These are phyloP conservation scores for Cryptotermes secundus DNA, from an alignment of 1,140 invertebrate genomes.

Conservation along the genomic window DNA sequence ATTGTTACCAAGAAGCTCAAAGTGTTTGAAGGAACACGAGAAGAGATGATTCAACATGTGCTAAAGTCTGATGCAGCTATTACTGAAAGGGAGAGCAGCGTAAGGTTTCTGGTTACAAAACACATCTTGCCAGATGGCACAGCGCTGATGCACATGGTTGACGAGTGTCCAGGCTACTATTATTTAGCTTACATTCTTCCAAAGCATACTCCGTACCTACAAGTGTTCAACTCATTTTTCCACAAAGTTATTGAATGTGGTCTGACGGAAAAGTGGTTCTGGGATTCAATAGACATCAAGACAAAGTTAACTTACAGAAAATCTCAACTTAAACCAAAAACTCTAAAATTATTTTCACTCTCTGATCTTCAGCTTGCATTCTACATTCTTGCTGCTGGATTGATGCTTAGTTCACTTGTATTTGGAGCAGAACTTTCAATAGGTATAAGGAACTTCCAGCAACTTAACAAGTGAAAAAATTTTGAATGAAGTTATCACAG, in stretches of 20 bases:
- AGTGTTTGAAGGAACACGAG: not conserved
- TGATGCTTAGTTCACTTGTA: slow-evolving; percentile 35
- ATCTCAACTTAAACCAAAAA: not conserved
- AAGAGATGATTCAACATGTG: not conserved
- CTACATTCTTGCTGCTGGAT: slow-evolving; percentile 41
- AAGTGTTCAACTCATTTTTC: slow-evolving; percentile 41
- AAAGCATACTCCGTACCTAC: slow-evolving; percentile 39
- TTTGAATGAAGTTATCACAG: no score
- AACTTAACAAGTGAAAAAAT: no score
- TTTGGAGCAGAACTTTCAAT: slow-evolving; percentile 25
- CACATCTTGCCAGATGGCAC: slow-evolving; percentile 36
- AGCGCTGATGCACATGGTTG: slow-evolving; percentile 45
- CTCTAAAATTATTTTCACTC: not conserved
- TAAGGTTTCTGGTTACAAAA: slow-evolving; percentile 6
- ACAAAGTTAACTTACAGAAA: not conserved
- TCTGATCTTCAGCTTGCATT: slow-evolving; percentile 44
- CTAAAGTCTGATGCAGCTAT: not conserved
- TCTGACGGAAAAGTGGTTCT: slow-evolving; percentile 43
- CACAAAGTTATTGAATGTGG: slow-evolving; percentile 43
- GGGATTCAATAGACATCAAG: slow-evolving; percentile 37
- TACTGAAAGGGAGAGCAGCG: not conserved
- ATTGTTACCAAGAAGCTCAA: not conserved
- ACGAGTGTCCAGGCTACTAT: slow-evolving; percentile 48
- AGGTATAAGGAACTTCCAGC: no score
- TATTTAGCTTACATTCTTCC: slow-evolving; percentile 45